phyloP scores from a whole-genome alignment of 2,888 invertebrate species.

The Pharmacophagus antenor region DNA sequence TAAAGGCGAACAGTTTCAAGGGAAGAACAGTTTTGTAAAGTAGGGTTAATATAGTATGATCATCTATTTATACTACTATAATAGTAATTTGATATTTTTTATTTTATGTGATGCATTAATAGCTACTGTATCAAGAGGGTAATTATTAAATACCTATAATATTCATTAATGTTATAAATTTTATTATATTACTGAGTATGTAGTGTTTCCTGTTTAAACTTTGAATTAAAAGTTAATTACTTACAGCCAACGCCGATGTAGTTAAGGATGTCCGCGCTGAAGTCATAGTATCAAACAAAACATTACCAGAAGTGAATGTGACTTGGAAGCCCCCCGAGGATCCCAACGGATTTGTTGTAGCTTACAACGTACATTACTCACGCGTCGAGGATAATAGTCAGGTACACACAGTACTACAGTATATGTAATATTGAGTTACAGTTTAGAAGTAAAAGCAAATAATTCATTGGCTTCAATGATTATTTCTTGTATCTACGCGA shows the following conservation, averaged over 20 bases:
- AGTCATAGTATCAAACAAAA: slow-evolving; percentile 65
- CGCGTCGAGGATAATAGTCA: slow-evolving; percentile 79
- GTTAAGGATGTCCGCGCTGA: slow-evolving; percentile 76
- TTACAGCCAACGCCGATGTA: slow-evolving; percentile 84
- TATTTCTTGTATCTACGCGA: too few species aligned
- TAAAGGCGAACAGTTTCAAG: too few species aligned
- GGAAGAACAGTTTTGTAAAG: too few species aligned
- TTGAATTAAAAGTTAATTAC: slow-evolving; percentile 8
- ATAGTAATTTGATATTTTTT: too few species aligned
- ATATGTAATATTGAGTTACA: background rate
- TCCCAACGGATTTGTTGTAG: slow-evolving; percentile 94
- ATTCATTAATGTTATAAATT: too few species aligned
- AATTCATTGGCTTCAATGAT: too few species aligned
- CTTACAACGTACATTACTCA: slow-evolving; percentile 89
- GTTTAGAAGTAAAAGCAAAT: background rate
- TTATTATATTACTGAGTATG: background rate
- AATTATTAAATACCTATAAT: too few species aligned
- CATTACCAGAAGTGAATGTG: slow-evolving; percentile 82
- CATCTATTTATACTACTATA: too few species aligned
- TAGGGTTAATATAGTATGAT: too few species aligned
- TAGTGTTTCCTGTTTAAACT: background rate
- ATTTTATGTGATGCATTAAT: too few species aligned
- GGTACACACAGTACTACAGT: slow-evolving; percentile 42
- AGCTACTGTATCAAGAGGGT: too few species aligned
- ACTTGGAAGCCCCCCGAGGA: slow-evolving; percentile 89